Base-by-base conservation (phyloP, 1,140 invertebrate species). In the Zaprionus africanus region DNA sequence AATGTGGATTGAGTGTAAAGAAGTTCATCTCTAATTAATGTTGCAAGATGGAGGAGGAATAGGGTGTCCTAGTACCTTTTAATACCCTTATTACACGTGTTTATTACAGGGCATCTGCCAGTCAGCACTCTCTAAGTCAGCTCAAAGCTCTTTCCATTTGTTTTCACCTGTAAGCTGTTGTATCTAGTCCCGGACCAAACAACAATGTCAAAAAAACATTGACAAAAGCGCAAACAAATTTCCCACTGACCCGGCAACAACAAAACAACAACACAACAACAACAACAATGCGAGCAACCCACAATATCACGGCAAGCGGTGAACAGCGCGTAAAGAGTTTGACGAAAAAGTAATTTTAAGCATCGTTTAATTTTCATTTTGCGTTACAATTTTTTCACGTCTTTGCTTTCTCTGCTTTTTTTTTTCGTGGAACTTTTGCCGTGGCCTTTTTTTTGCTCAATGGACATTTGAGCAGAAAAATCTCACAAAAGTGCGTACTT, bases 291-390 rank as follows among this genome's bases (percentile, higher is more conserved):
- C 34, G 28, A 12, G 6, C 54, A 66, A 46, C 36, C 64, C 64
- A 56, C 60, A 71, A 60, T 41, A 38, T 56, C 28, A 60, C 36
- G 59, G 61, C 43, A 43, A 54, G 26, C 54, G 71, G 17, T 66
- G 34, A 49, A 17, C 49, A 68, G 62, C 56, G 73, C 57, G 81
- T 73, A 81, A 84, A 81, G 84, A 84, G 81, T 87, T 87, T 84
- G 84, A 84, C 78, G 76, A 85, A 90, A 87, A 88, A 90, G 85
- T 85, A 88, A 88, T 90, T 88, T 88, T 88, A 85, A 90, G 81
- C 81, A 85, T 88, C 85, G 85, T 88, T 88, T 88, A 88, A 88
- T 88, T 88, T 87, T 88, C 84, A 88, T 87, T 87, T 81, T 81
- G 75, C 54, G 58, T 54, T 38, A 62, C 62, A 59, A 36, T 61